Base-by-base conservation (phyloP, 2,888 invertebrate genomes). In the Caradrina clavipalpis region DNA sequence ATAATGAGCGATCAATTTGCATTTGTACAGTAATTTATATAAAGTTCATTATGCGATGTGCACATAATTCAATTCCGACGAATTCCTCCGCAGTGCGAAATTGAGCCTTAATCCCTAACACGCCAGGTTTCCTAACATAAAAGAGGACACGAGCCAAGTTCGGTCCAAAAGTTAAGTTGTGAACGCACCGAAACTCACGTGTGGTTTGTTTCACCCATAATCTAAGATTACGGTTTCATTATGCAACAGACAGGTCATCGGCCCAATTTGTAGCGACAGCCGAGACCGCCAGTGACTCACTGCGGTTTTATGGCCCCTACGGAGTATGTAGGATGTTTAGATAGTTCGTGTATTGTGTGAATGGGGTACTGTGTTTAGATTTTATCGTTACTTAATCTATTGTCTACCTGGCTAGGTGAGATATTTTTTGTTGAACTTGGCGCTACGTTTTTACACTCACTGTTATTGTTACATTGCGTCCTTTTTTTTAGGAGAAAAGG, bases 221-320 rank as follows among this genome's bases (percentile, higher is more conserved):
- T 86, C 86, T 77, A 26, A 80, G 81, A 83, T 83, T 80, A 83
- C 81, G 50, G 77, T 73, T 51, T 73, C 81, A 88, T 92, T 92
- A 91, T 90, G 92, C 87, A 93, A 93, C 87, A 78, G 85, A 72
- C 87, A 84, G 93, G 92, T 93, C 93, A 88, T 86, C 84, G 93
- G 78, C 92, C 93, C 85, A 93, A 91, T 93, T 93, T 82, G 88
- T 89, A 85, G 87, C 85, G 87, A 82, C 84, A 79, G 66, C 56
- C 17, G 50, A 82, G 75, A 80, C 77, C 78, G 69, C 81, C 74
- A 60, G 77, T 84, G 85, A 87, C 73, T 88, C 85, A 87, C 71
- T 63, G 77, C 65, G 74, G 81, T 72, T 81, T 75, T 84, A 83
- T 85, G 82, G 69, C 66, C 73, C 73, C 63, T 68, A 73, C 67